Conservation (phyloP, 53 echinoderm and acorn worm genomes). For the Temnopleurus reevesii region DNA sequence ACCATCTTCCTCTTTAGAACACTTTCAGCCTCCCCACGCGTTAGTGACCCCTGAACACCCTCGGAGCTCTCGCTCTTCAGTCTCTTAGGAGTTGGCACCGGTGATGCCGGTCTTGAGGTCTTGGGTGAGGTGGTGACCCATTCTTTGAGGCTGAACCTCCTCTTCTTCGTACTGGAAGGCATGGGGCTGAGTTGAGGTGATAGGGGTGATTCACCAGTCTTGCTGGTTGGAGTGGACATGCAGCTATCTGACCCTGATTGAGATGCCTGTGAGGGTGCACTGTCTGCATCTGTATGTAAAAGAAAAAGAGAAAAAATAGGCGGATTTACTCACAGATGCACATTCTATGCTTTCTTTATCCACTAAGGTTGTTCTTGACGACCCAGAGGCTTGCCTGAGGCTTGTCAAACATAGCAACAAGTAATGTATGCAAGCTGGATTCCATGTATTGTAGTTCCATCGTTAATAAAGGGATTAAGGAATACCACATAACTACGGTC, state of each 20-base stretch:
- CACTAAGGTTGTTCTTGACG: too few species aligned
- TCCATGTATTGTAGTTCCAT: too few species aligned
- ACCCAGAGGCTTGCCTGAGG: too few species aligned
- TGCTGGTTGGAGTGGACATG: constrained; percentile 5
- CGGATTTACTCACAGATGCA: too few species aligned
- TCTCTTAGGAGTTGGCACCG: constrained; percentile 4
- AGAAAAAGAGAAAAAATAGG: background rate
- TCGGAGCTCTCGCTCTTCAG: constrained; percentile 6
- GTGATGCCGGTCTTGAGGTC: background rate
- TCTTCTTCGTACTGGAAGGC: constrained; percentile 46
- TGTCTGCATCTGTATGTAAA: background rate
- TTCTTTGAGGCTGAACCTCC: constrained; percentile 44
- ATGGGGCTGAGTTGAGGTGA: constrained; percentile 29
- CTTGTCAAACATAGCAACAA: too few species aligned
- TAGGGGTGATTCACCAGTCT: constrained; percentile 8
- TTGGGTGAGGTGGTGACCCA: constrained; percentile 52
- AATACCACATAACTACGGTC: too few species aligned
- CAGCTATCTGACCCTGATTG: constrained; percentile 3
- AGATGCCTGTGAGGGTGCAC: background rate
- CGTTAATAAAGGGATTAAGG: too few species aligned
- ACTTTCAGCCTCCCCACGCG: background rate
- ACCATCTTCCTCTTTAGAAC: background rate
- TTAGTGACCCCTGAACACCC: background rate
- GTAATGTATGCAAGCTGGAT: too few species aligned
- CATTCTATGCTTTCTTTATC: too few species aligned